A percentile compares a stretch with the other conserved stretches of the same genome.
These are phyloP conservation scores for Meiosimyza decipiens DNA, from an alignment of 2,888 invertebrate genomes.

Conservation along the genomic window DNA sequence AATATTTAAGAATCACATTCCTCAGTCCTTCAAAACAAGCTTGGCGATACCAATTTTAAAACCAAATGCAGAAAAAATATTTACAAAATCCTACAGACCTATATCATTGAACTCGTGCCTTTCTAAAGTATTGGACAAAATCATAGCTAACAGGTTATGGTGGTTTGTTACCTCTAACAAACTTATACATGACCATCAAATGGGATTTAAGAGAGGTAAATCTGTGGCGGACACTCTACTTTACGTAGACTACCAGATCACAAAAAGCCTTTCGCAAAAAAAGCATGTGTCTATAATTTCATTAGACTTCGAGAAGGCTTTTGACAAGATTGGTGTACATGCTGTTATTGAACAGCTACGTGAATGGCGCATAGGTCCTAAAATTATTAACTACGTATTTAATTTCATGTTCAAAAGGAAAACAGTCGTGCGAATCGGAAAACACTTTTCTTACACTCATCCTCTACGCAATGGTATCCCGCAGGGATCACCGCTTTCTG, in stretches of 20 bases:
- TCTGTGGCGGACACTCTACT: constrained; percentile 34
- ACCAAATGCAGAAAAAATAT: constrained; percentile 37
- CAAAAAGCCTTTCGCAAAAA: constrained; percentile 33
- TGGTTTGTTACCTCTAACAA: constrained; percentile 35
- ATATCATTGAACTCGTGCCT: constrained; percentile 41
- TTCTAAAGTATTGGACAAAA: constrained; percentile 42
- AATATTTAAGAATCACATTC: constrained; percentile 37
- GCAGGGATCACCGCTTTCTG: constrained; percentile 23
- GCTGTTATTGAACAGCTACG: constrained; percentile 24
- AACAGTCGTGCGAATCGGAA: constrained; percentile 15
- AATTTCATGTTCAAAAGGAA: constrained; percentile 36
- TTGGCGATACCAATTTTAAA: too few species aligned
- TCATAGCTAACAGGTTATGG: constrained; percentile 35
- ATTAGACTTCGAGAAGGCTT: constrained; percentile 33
- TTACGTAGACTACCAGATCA: constrained; percentile 38
- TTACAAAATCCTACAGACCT: constrained; percentile 39
- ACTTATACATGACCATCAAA: constrained; percentile 35
- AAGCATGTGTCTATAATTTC: constrained; percentile 32
- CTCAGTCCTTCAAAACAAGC: constrained; percentile 42
- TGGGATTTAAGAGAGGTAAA: constrained; percentile 31
- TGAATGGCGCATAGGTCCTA: constrained; percentile 35
- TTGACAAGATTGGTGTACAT: constrained; percentile 31
- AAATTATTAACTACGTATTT: constrained; percentile 32
- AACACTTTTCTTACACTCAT: not conserved
- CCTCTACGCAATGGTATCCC: constrained; percentile 27